These are phyloP conservation scores for Brachyalestes nurse DNA, from an alignment of 2,797 vertebrate genomes.

Conservation along the genomic window DNA sequence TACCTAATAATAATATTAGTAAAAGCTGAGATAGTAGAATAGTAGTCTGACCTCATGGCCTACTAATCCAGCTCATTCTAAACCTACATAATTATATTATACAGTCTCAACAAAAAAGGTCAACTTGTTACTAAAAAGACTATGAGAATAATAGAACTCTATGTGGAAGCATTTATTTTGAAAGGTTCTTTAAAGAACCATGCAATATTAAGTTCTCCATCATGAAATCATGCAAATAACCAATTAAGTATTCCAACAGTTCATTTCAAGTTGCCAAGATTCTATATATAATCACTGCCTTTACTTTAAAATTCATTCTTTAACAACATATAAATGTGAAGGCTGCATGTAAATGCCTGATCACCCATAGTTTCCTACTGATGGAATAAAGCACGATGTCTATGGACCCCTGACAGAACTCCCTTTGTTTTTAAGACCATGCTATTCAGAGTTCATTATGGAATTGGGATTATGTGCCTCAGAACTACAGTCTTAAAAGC, in stretches of 20 bases:
- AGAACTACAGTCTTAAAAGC: background rate
- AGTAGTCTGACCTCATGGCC: no score
- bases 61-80: no score
- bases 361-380: background rate
- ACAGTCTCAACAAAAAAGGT: background rate
- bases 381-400: background rate
- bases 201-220: background rate
- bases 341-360: background rate
- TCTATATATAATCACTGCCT: background rate
- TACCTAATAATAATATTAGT: no score
- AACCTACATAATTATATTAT: no score
- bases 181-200: background rate
- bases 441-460: background rate
- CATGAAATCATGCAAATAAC: background rate
- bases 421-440: background rate
- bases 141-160: background rate
- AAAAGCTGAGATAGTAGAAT: no score
- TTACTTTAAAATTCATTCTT: background rate
- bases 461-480: background rate
- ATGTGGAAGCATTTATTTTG: background rate
- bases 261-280: background rate
- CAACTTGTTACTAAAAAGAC: no score
- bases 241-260: background rate
- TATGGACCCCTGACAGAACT: background rate
- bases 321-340: background rate